Base-by-base conservation (phyloP, 2,888 invertebrate genomes). In the Apodemia hepburni region DNA sequence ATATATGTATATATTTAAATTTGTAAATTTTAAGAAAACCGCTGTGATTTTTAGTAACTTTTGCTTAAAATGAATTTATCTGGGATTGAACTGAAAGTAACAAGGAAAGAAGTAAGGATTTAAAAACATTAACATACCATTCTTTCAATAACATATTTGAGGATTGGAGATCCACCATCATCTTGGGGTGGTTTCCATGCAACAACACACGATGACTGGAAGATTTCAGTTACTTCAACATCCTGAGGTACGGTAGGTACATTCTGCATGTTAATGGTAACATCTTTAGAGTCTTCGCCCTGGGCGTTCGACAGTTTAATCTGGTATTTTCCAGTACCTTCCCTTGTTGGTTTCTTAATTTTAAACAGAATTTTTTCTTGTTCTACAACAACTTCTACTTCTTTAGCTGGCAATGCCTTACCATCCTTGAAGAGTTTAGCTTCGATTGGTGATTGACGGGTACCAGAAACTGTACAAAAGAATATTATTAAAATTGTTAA, bases 361-460 rank as follows among this genome's bases (percentile, higher is more conserved):
- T 97, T 98, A 80, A 97, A 97, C 6, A 96, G 94, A 58, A 98
- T 93, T 80, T 97, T 97, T 71, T 98, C 98, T 74, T 98, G 98
- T 61, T 96, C 95, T n/a, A 99, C 95, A 27, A 97, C 93, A 29
- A 97, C 95, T 80, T 98, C 98, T 15, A 98, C 95, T 74, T 98
- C 98, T 78, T 97, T 98, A 29, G 96, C 92, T 38, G 97, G 96
- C 71, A 98, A 86, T 6, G 96, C 94, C 85, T 98, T 98, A 38
- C 98, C 98, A 79, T 98, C 98, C 79, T 97, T 97, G 73, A 97
- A 92, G 60, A 99, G 90, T 83, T 98, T 98, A 6, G 97, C 98
- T 87, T 98, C 97, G 61, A 98, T 94, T 69, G 96, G 96, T 62
- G 97, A 95, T 85, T 97, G 96, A 75, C 95, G 95, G 70, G 97